Evolutionary conservation across 1,140 invertebrate species (phyloP).

Genomic region (Drosophila pectinifera): DNA sequence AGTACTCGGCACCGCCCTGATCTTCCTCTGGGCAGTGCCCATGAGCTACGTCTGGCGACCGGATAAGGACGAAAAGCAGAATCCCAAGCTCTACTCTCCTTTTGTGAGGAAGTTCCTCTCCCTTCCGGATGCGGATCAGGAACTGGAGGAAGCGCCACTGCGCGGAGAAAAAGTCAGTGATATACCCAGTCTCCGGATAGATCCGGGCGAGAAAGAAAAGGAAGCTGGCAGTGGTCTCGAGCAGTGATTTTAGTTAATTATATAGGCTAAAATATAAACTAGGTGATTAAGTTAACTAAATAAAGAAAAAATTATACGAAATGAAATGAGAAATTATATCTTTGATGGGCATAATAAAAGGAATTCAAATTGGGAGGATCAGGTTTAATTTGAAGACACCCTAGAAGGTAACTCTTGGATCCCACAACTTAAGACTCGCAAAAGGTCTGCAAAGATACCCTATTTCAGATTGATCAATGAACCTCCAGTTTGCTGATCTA

Average conservation of each 20-base stretch:
- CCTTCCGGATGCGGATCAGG: not conserved
- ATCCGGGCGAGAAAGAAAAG: constrained; percentile 15
- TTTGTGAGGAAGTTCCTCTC: constrained; percentile 61
- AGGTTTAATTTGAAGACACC: not conserved
- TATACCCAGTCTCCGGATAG: constrained; percentile 19
- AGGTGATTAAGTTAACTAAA: not conserved
- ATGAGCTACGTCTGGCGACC: constrained; percentile 78
- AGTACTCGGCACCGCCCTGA: constrained; percentile 87
- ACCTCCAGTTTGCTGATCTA: not conserved
- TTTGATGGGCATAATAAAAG: too few relatives aligned
- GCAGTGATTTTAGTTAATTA: constrained; percentile 17
- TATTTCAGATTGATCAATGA: not conserved
- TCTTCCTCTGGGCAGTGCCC: constrained; percentile 87
- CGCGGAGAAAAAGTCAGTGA: constrained; percentile 8
- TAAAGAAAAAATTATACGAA: not conserved
- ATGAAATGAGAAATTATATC: not conserved
- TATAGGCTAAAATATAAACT: constrained; percentile 4
- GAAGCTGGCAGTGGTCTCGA: constrained; percentile 5
- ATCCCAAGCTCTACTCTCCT: constrained; percentile 66
- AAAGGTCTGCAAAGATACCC: too few relatives aligned
- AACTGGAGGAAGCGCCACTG: constrained; percentile 65
- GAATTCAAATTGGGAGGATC: too few relatives aligned
- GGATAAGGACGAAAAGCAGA: constrained; percentile 45
- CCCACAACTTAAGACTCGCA: too few relatives aligned
- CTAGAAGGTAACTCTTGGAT: not conserved